These are phyloP conservation scores for Ornithorhynchus anatinus DNA, from an alignment of 2,113 vertebrate species.

Conservation along the genomic window DNA sequence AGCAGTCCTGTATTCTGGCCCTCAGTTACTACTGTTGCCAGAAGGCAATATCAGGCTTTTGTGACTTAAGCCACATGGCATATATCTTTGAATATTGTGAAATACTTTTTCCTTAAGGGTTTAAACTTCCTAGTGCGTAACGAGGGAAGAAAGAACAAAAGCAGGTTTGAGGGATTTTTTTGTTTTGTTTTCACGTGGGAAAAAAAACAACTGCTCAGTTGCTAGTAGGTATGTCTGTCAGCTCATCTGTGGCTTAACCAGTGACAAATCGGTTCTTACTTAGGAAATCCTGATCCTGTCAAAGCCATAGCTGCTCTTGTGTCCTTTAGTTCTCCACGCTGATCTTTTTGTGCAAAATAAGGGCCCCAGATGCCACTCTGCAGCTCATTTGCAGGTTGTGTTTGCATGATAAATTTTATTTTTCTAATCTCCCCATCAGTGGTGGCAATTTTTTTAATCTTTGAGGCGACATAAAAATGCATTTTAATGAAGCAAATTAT, in stretches of 20 bases:
- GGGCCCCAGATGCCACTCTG: slow-evolving; percentile 14
- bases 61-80: too few species aligned
- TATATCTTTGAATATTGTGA: not conserved
- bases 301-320: not conserved
- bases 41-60: too few species aligned
- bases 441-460: slow-evolving; percentile 17
- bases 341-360: not conserved
- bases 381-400: slow-evolving; percentile 26
- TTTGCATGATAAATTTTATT: slow-evolving; percentile 42
- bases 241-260: not conserved
- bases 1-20: too few species aligned
- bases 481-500: slow-evolving; percentile 40
- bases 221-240: not conserved
- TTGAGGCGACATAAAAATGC: slow-evolving; percentile 25
- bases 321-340: not conserved
- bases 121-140: not conserved
- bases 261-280: not conserved
- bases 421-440: slow-evolving; percentile 37
- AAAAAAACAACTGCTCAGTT: not conserved
- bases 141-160: not conserved
- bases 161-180: too few species aligned
- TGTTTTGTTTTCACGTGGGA: rapidly evolving
- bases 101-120: not conserved
- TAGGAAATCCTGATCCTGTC: slow-evolving; percentile 23
- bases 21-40: too few species aligned